phyloP scores from a whole-genome alignment of 1,140 invertebrate species.

The Pseudomyrmex concolor region DNA sequence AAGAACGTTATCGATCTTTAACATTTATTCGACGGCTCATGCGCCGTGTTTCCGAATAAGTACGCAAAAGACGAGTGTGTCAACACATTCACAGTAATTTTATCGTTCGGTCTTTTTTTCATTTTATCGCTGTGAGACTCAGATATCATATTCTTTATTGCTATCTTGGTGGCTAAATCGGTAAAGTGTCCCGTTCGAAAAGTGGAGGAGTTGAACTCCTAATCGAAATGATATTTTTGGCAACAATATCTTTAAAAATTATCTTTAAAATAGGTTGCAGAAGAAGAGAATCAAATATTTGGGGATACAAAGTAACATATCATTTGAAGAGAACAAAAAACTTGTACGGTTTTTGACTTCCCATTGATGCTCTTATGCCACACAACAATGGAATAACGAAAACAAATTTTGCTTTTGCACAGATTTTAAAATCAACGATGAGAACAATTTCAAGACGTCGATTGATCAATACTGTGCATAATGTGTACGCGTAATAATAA shows the following conservation, averaged over 20 bases:
- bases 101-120: not conserved
- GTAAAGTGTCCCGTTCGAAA: too few relatives aligned
- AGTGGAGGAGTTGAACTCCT: too few relatives aligned
- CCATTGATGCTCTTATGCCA: conserved; percentile 51
- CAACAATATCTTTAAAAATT: too few relatives aligned
- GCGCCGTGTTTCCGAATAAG: conserved; percentile 42
- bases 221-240: too few relatives aligned
- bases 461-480: conserved; percentile 81
- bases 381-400: conserved; percentile 78
- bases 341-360: conserved; percentile 78
- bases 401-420: conserved; percentile 78
- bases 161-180: too few relatives aligned
- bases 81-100: not conserved
- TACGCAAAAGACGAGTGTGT: not conserved
- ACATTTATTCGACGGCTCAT: conserved; percentile 58
- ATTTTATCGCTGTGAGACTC: not conserved
- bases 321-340: not conserved
- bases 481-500: conserved; percentile 37
- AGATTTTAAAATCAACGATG: conserved; percentile 78
- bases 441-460: conserved; percentile 64
- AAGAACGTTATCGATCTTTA: conserved; percentile 63
- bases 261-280: too few relatives aligned
- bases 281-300: too few relatives aligned
- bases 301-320: too few relatives aligned
- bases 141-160: too few relatives aligned